Evolutionary conservation across 2,888 invertebrate genomes (phyloP), one percentile per base, ranked within the genome.

Genomic region (Chorisops tibialis): DNA sequence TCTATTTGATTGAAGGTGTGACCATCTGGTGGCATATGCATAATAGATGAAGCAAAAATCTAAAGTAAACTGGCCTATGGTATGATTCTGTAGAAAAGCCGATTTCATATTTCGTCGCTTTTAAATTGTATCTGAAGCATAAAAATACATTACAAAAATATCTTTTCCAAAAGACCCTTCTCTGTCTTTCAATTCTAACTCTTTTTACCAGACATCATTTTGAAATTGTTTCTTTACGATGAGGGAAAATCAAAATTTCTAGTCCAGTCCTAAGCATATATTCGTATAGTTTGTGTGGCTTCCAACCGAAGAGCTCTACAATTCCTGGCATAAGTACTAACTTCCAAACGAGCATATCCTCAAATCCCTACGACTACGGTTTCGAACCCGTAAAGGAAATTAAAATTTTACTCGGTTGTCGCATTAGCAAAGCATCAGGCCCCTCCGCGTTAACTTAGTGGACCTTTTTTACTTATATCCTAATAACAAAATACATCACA

Each of bases 401-500:
- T 65, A 65, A 65, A 62, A 65, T 65, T 65, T 65, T 65, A 65
- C 65, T 65, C 59, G 65, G 62, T 65, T 65, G 65, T 65, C 62
- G 65, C 61, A 65, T 65, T 65, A 65, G 60, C 56, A 62, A 59
- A 62, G 56, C 58, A 56, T n/a, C 30, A 30, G 7, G 7, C 30
- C 9, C 30, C 30, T 30, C 30, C 30, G 5, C 1, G 7, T 9
- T 5, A 24, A 43, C 39, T 30, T 24, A 16, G 16, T 35, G 45
- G 45, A 45, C 56, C 50, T 60, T 60, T 60, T 50, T 50, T 50
- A 50, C 60, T 60, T 60, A 48, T 50, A 50, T 60, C 48, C 60
- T 65, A 54, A 54, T 63, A 62, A 54, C 45, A 68, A 68, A 67
- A 69, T 69, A 68, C 68, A 69, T 69, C 68, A 67, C 62, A 69